Base-by-base conservation (phyloP, 2,888 invertebrate genomes). In the Leptopterna dolabrata region DNA sequence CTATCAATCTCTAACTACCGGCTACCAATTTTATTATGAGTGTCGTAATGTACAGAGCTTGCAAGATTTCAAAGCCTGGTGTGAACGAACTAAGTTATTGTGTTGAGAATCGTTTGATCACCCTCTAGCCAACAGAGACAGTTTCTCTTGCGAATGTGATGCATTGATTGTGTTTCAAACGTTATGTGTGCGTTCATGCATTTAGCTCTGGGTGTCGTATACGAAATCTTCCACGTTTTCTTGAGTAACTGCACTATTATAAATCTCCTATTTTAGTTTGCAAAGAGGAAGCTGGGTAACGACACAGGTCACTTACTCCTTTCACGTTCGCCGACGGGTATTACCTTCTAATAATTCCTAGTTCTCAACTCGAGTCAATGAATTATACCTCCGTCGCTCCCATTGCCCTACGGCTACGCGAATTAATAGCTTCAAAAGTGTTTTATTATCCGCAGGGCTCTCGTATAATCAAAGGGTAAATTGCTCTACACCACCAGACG, bases 391-490 rank as follows among this genome's bases (percentile, higher is more conserved):
- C 11, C 24, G 7, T 27, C 29, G 36, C 30, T 30, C 14, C 29
- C 76, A 30, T 14, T 36, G n/a, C 78, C 45, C 45, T 13, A 45
- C n/a, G 45, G 14, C 45, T 45, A n/a, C 45, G 78, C 45, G 78
- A 24, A 78, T 78, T 47, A 43, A 78, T 45, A 78, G 78, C 41
- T 78, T 27, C 24, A 45, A 78, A 45, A 45, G 24, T 45, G 43
- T 78, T 78, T 78, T 78, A 78, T 78, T 78, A 19, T 19, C 78
- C 7, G 1, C 78, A 11, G 19, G 16, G 24, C 76, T 43, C 19
- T 14, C 78, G 45, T 41, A 47, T 47, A 78, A 78, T 78, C 45
- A 78, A 43, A 78, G 27, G 78, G 78, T 43, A 24, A 78, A 78
- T 78, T 78, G 78, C 45, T 24, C 78, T 19, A n/a, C 45, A 24